A percentile compares a stretch with the other conserved stretches of the same genome.
phyloP scores from a whole-genome alignment of 2,797 vertebrate species.

The Remorina albescens region DNA sequence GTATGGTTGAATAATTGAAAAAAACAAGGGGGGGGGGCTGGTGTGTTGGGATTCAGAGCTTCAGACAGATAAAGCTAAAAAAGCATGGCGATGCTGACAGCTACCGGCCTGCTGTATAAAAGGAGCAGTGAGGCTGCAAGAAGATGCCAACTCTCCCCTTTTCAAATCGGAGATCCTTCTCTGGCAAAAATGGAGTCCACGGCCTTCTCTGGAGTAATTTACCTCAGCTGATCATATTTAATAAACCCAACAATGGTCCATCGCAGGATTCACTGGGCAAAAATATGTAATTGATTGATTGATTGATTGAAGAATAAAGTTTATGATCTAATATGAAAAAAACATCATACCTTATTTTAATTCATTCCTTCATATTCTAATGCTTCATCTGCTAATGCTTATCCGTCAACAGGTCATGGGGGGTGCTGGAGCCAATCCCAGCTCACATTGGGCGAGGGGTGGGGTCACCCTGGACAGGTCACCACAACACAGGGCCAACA shows the following conservation, averaged over 20 bases:
- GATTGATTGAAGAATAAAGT: background rate
- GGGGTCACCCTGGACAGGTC: too few relatives aligned
- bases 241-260: constrained; percentile 26
- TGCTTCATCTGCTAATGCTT: too few relatives aligned
- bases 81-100: constrained; percentile 66
- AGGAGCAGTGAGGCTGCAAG: constrained; percentile 75
- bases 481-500: too few relatives aligned
- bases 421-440: too few relatives aligned
- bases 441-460: too few relatives aligned
- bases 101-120: constrained; percentile 65
- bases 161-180: constrained; percentile 58
- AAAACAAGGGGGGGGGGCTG: constrained; percentile 24
- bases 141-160: constrained; percentile 71
- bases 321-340: background rate
- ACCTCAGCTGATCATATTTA: constrained; percentile 35
- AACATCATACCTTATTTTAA: background rate
- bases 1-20: constrained; percentile 40
- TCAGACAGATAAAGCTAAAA: constrained; percentile 69
- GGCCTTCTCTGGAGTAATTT: constrained; percentile 20
- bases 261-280: constrained; percentile 3
- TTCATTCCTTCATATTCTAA: too few relatives aligned
- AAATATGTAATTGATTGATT: background rate
- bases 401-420: too few relatives aligned
- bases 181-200: constrained; percentile 47
- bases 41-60: constrained; percentile 52